Percentiles rank a stretch among this genome's conserved stretches.
Conservation (phyloP, 2,888 invertebrate genomes). For the Acleris laterana region DNA sequence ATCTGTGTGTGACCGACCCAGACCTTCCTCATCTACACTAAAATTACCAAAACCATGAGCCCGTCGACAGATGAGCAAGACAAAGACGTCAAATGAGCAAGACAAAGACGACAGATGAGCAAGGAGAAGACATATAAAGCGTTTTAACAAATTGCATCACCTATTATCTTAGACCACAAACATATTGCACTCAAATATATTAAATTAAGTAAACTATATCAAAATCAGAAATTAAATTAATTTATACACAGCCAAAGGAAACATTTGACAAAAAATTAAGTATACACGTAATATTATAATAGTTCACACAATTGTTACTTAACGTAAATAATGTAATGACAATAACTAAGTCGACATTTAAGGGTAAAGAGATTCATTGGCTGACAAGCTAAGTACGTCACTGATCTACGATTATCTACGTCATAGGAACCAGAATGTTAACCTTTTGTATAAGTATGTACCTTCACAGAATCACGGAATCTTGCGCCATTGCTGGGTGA, state of each 20-base stretch:
- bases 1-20: conserved; percentile 6
- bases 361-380: not conserved
- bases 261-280: conserved; percentile 9
- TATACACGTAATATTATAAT: conserved; percentile 2
- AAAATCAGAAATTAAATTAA: conserved; percentile 17
- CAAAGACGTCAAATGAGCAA: conserved; percentile 12
- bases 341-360: not conserved
- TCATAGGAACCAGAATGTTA: no score
- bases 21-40: not conserved
- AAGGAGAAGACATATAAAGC: not conserved
- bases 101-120: conserved; percentile 11
- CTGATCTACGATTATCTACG: no score
- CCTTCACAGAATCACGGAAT: no score
- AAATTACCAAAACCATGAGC: conserved; percentile 10
- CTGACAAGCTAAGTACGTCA: not conserved
- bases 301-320: not conserved
- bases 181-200: conserved; percentile 27
- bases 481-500: no score
- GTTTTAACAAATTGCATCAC: conserved; percentile 5
- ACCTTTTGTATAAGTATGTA: no score
- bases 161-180: conserved; percentile 21
- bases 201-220: conserved; percentile 3
- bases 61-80: conserved; percentile 16
- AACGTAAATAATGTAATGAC: not conserved
- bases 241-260: conserved; percentile 19